Evolutionary conservation across 1,140 invertebrate species (phyloP).

Genomic region (Drosophila busckii): DNA sequence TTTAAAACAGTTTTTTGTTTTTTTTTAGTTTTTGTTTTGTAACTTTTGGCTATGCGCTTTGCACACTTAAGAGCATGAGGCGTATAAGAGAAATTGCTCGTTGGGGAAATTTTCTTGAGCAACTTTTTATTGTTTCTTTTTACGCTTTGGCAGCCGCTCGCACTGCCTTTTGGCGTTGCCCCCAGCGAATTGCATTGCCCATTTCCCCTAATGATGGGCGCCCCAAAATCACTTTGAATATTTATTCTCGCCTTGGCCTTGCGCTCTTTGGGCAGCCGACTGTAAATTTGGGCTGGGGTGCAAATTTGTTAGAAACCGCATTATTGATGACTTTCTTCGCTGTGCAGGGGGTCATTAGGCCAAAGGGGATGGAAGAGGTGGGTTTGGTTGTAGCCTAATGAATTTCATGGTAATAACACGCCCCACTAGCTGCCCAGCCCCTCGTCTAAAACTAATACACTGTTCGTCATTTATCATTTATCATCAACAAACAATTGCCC

Average conservation of each 20-base stretch:
- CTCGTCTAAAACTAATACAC: conserved; percentile 1
- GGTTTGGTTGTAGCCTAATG: conserved; percentile 21
- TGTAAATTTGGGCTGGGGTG: background rate
- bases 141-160: conserved; percentile 22
- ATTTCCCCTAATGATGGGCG: conserved; percentile 21
- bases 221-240: conserved; percentile 41
- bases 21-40: background rate
- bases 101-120: conserved; percentile 67
- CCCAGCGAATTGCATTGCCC: too few species aligned
- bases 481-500: conserved; percentile 50
- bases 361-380: conserved; percentile 1
- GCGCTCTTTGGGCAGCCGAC: background rate
- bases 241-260: conserved; percentile 25
- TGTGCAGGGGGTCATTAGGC: conserved; percentile 6
- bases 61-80: too few species aligned
- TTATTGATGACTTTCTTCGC: conserved; percentile 55
- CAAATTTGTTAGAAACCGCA: conserved; percentile 14
- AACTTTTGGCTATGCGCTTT: conserved; percentile 9
- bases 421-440: background rate
- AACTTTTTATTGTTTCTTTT: conserved; percentile 57
- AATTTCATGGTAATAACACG: conserved; percentile 33
- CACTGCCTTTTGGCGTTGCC: background rate
- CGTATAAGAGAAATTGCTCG: conserved; percentile 46
- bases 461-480: conserved; percentile 28
- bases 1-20: conserved; percentile 19